Evolutionary conservation across 2,113 vertebrate genomes (phyloP), one percentile per base, ranked within the genome.

Genomic region (Cacatua alba): DNA sequence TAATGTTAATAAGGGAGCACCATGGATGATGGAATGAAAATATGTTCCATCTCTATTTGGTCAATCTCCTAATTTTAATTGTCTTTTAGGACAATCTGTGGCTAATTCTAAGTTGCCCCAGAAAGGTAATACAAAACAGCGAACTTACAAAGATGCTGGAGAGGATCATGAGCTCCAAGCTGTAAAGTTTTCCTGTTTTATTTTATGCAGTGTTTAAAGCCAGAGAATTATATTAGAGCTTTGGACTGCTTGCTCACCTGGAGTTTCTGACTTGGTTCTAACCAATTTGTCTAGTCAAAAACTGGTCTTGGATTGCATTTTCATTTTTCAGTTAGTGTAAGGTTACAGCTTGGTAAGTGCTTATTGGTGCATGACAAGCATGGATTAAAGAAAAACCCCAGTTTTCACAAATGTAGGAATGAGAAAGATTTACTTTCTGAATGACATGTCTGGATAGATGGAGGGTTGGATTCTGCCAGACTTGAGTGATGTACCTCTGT

Each of bases 221-320:
- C 55, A 92, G 77, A 88, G 78, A 96, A 96, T 93, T 96, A 94
- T 94, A 94, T 97, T 90, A 95, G 94, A 95, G 78, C 84, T 85
- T 76, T 94, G 86, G 91, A 75, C 59, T 94, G 78, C 71, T 95
- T 87, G 94, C 71, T 96, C 86, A 94, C 90, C 80, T 93, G 94
- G 80, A 97, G 92, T 97, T 96, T 97, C 96, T 82, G 91, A 57
- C 65, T 97, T 94, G 68, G 52, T 88, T 96, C 88, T 91, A 88
- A 80, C 65, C 88, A 17, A 94, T 96, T 95, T 33, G 67, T 96
- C 89, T 96, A 94, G 87, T 96, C 60, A 88, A 91, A 94, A 95
- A 71, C 48, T 77, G 57, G 62, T 86, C 48, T 82, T 90, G 62
- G 86, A 63, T 51, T 91, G 59, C 81, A 62, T 69, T 89, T 95